A percentile compares a stretch with the other conserved stretches of the same genome.
Evolutionary conservation across 2,888 invertebrate genomes (phyloP).

Genomic region (Calameuta filiformis): DNA sequence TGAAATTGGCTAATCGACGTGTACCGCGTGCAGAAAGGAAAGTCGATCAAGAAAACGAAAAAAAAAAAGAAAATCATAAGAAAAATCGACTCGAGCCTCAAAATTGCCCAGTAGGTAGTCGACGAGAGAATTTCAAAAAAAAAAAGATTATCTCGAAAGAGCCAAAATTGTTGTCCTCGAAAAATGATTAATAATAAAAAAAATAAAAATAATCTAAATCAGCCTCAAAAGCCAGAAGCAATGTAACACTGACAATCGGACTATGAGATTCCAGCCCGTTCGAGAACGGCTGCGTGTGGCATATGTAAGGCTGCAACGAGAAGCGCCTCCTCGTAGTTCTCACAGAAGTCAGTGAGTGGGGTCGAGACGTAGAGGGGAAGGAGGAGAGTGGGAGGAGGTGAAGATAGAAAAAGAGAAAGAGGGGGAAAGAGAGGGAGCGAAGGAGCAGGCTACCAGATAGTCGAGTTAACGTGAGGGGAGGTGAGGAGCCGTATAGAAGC

Average conservation of each 20-base stretch:
- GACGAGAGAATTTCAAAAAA: neutral
- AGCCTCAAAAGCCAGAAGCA: neutral
- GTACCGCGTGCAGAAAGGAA: neutral
- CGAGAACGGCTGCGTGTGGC: neutral
- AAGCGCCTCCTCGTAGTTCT: slow-evolving; percentile 7
- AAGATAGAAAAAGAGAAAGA: slow-evolving; percentile 19
- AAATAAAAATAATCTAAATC: neutral
- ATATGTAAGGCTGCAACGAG: neutral
- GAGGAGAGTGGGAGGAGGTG: slow-evolving; percentile 18
- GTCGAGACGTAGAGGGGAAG: slow-evolving; percentile 14
- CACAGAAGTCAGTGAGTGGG: neutral
- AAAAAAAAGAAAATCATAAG: neutral
- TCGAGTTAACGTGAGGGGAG: slow-evolving; percentile 15
- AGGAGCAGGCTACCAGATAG: slow-evolving; percentile 24
- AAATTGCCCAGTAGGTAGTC: neutral
- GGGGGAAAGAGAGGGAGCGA: slow-evolving; percentile 26
- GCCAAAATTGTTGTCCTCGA: rapidly evolving
- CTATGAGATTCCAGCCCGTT: neutral
- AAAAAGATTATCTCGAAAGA: neutral
- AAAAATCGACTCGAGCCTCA: neutral
- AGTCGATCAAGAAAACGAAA: neutral
- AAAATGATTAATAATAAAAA: neutral
- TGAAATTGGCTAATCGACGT: neutral
- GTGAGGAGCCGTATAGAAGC: neutral
- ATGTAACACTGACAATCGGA: neutral